A percentile compares a stretch with the other conserved stretches of the same genome.
Conservation (phyloP, 2,113 vertebrate species). For the Coracopsis vasa region DNA sequence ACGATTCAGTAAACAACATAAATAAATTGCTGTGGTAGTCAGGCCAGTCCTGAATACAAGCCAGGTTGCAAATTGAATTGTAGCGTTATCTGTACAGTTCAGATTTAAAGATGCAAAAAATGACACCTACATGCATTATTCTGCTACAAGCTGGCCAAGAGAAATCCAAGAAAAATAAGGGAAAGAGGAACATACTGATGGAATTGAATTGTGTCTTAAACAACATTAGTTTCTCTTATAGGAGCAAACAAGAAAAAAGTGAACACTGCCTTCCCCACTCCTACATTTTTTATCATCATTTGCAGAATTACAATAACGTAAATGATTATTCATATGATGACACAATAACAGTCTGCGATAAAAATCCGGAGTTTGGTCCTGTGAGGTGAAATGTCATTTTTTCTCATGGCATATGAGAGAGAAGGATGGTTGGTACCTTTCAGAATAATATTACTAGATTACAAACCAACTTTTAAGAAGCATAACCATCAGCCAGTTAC, state of each 20-base stretch:
- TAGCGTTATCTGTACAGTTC: background rate
- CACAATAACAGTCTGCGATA: background rate
- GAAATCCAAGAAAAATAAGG: background rate
- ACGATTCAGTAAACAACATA: background rate
- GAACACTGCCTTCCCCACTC: background rate
- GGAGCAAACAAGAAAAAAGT: background rate
- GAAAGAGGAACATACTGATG: background rate
- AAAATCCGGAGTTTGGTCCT: background rate
- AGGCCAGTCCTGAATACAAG: background rate
- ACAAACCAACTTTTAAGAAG: background rate
- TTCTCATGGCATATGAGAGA: background rate
- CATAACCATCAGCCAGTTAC: background rate
- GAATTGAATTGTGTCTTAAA: background rate
- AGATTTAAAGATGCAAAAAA: conserved; percentile 17
- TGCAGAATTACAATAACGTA: background rate
- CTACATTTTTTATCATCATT: background rate
- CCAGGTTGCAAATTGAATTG: background rate
- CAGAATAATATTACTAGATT: background rate
- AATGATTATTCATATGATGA: background rate
- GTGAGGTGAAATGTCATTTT: background rate
- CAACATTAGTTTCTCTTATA: background rate
- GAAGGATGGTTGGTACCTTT: background rate
- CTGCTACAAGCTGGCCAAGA: background rate
- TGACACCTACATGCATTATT: background rate
- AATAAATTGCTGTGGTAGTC: background rate